phyloP scores from a whole-genome alignment of 2,113 vertebrate species.

The Toxotes chatareus region DNA sequence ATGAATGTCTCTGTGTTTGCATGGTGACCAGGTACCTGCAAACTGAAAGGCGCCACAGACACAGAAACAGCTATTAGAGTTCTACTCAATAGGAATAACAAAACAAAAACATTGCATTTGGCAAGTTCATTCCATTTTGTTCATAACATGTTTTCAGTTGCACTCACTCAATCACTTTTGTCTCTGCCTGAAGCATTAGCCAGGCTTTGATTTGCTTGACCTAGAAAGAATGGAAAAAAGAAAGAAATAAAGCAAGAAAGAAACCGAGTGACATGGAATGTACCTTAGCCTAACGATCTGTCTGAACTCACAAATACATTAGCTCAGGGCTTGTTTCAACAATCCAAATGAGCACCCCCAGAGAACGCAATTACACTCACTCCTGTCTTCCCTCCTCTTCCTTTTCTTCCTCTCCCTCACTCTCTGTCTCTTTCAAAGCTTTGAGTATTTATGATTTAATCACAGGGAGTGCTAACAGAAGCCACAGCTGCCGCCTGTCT shows the following conservation, averaged over 20 bases:
- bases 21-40: background rate
- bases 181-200: slow-evolving; percentile 5
- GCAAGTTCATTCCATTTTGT: slow-evolving; percentile 17
- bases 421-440: slow-evolving; percentile 62
- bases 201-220: background rate
- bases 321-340: slow-evolving; percentile 58
- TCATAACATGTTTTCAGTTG: slow-evolving; percentile 7
- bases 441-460: slow-evolving; percentile 82
- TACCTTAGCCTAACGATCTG: background rate
- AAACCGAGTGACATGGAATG: slow-evolving; percentile 26
- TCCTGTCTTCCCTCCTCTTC: slow-evolving; percentile 27
- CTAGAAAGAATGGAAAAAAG: background rate
- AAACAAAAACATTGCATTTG: slow-evolving; percentile 29
- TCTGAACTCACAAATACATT: slow-evolving; percentile 39
- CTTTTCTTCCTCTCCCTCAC: slow-evolving; percentile 16
- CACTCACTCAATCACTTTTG: background rate
- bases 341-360: slow-evolving; percentile 55
- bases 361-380: slow-evolving; percentile 59
- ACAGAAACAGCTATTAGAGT: slow-evolving; percentile 19
- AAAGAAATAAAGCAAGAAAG: background rate
- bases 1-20: slow-evolving; percentile 18
- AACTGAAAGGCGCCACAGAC: background rate
- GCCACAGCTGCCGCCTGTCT: slow-evolving; percentile 62
- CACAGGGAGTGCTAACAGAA: slow-evolving; percentile 63
- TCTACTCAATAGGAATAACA: slow-evolving; percentile 17